Base-by-base conservation (phyloP, 2,888 invertebrate species). In the Thymelicus lineola region DNA sequence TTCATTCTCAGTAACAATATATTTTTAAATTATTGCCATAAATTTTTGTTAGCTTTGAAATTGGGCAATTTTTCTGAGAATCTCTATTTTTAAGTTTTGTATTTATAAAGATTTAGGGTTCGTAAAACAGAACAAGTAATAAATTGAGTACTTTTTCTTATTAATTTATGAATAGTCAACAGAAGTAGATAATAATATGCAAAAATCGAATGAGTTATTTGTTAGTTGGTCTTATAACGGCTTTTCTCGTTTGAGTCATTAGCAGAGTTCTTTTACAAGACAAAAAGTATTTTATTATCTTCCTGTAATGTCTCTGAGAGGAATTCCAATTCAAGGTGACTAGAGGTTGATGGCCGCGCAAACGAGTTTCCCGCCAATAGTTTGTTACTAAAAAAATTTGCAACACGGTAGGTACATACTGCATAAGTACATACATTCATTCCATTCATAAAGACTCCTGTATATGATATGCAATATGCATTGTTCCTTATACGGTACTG, bases 321-420 rank as follows among this genome's bases (percentile, higher is more conserved):
- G 58, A 58, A 66, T 45, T 36, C 17, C 45, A 28, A 28, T 28
- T 28, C 28, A 58, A 66, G 58, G 58, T 58, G 66, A 48, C 15
- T 9, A 46, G 58, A 66, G 66, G 57, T 66, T 36, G 58, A 12
- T 14, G 60, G 35, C 68, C 45, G 55, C 55, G 35, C 60, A 68
- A 68, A 68, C 68, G 53, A 45, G 68, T 62, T 67, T 68, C 35
- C 45, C 61, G 67, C 53, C 68, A 57, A 53, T 42, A 35, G 28
- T 58, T 50, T 60, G 28, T 28, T 53, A 60, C 50, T 60, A 45
- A 35, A 20, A 53, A 53, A 53, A 20, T 53, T 53, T 53, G 53
- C 53, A 53, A 57, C 36, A 36, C n/a, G 57, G 28, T 28, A 28
- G 57, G 28, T 28, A 28, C 28, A 28, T 28, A 28, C n/a, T 57